These are phyloP conservation scores for Hiodon tergisus DNA, from an alignment of 2,113 vertebrate genomes.

Conservation along the genomic window DNA sequence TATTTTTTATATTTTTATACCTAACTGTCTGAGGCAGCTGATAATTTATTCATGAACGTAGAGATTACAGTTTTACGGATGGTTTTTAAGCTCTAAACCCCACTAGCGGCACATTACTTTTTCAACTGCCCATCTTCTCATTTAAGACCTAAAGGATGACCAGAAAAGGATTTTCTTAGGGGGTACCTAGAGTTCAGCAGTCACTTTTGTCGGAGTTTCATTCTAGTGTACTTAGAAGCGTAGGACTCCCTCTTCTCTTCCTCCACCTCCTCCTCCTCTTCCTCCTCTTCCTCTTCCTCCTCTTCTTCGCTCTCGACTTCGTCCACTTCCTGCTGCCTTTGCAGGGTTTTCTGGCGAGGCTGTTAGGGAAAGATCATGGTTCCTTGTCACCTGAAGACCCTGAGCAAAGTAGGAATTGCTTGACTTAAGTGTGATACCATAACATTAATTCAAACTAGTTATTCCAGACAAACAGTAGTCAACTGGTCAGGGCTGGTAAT, in stretches of 20 bases:
- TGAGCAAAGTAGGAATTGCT: too few species aligned
- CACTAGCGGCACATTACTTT: neutral
- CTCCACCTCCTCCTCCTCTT: constrained; percentile 38
- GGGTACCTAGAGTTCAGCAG: neutral
- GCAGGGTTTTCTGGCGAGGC: constrained; percentile 33
- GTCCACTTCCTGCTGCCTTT: constrained; percentile 38
- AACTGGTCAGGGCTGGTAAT: neutral
- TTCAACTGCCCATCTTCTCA: neutral
- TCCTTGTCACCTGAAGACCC: neutral
- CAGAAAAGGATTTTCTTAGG: too few species aligned
- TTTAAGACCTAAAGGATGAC: neutral
- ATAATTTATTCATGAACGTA: neutral
- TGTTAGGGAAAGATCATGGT: constrained; percentile 24
- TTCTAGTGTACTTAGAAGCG: constrained; percentile 43
- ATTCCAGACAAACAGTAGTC: neutral
- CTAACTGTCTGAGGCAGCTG: neutral
- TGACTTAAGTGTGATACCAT: neutral
- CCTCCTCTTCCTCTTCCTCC: constrained; percentile 37
- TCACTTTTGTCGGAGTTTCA: constrained; percentile 28
- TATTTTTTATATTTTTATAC: neutral
- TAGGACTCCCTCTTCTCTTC: constrained; percentile 44
- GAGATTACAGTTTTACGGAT: neutral
- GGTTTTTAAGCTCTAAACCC: neutral
- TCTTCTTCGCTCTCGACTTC: constrained; percentile 41
- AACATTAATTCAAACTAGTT: neutral